Evolutionary conservation across 1,140 invertebrate species (phyloP), one percentile per base, ranked within the genome.

Genomic region (Cydia splendana): DNA sequence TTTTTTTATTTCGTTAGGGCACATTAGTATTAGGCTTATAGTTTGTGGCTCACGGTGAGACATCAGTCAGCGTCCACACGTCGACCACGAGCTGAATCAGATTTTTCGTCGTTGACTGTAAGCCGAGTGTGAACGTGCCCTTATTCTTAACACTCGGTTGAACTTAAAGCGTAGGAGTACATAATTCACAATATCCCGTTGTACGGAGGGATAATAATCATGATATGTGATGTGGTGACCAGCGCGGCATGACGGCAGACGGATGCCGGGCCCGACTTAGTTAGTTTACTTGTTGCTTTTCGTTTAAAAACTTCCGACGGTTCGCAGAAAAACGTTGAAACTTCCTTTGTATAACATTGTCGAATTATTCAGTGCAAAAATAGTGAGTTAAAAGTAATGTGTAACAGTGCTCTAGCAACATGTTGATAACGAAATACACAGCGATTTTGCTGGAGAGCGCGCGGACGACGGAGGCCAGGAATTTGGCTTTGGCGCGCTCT

Each of bases 391-490:
- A 15, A 53, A 75, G 75, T 82, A 77, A 83, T 73, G 67, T 71
- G 83, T 75, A 53, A 81, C 78, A 85, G 79, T 77, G 65, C n/a
- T n/a, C 4, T 74, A 79, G 77, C 76, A 71, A 86, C 82, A 93
- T 94, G 93, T 87, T 93, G 78, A 94, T 94, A 78, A 94, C 93
- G 24, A 91, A 93, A 79, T 94, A 93, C 74, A 94, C 92, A 2
- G 87, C 92, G 28, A 91, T 94, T 67, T 80, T 94, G 30, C 57
- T 94, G 84, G 93, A 94, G 78, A 94, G 92, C 81, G 91, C 92
- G n/a, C 89, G 88, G 76, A 92, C 78, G 38, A 80, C 86, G 28
- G 91, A 91, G 75, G 87, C 87, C 7, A 86, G 91, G 81, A 91
- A 89, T 42, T 82, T 77, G 65, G 82, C 82, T 9, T 24, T 82